Evolutionary conservation across 2,113 vertebrate species (phyloP), one percentile per base, ranked within the genome.

Genomic region (Mesembrinibis cayennensis): DNA sequence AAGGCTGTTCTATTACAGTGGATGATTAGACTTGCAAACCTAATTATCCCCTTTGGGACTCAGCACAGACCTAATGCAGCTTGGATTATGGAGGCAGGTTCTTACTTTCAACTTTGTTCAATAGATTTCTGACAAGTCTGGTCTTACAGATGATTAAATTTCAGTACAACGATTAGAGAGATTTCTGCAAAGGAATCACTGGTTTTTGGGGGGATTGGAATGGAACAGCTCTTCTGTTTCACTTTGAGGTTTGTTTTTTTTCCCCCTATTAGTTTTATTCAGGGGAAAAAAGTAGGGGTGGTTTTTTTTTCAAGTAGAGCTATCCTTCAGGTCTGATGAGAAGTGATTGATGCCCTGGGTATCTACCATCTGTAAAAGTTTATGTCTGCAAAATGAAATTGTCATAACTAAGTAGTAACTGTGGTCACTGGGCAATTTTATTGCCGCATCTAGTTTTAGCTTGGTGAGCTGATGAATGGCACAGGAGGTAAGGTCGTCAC

Each of bases 21-120:
- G 96, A 98, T 99, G 97, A 98, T 99, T 98, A 98, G 89, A 96
- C 94, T 98, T 98, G 98, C 96, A 98, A 95, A 96, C 95, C 92
- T 99, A 99, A 99, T 99, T 99, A 98, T 98, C 93, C 97, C 98
- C 98, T 95, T 18, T 93, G 98, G 98, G 98, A 98, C 83, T 82
- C 82, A 34, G 61, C 70, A 78, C 82, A 97, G 98, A 84, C 93
- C 94, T 97, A 97, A 96, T 95, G 80, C 93, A 95, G 88, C 89
- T 93, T 70, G 97, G 92, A 96, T 96, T 96, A 91, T 63, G 85
- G 93, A 97, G 87, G 65, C 79, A 95, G 73, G 86, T 87, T 96
- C 83, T 94, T 89, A 29, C 87, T 98, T 97, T 96, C 94, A 98
- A 95, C 93, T 92, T 87, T 91, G 63, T 94, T 87, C 74, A 89